Percentiles rank a stretch among this genome's conserved stretches.
Evolutionary conservation across 2,113 vertebrate species (phyloP).

Genomic region (Micronycteris hirsuta): DNA sequence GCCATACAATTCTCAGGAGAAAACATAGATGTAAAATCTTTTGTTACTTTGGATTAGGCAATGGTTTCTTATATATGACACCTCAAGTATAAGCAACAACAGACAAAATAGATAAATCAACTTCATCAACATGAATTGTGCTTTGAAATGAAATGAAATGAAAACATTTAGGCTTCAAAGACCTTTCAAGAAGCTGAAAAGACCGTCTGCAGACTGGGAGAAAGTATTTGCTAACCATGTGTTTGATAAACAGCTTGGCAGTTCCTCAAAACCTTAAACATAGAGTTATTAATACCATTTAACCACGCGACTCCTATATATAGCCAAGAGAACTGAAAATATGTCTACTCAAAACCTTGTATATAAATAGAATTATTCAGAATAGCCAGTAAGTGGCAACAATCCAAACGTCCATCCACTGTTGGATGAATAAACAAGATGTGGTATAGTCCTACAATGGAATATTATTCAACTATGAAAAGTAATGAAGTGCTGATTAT

Average conservation of each 20-base stretch:
- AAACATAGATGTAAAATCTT: constrained; percentile 4
- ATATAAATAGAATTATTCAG: not conserved
- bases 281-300: not conserved
- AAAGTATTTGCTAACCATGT: not conserved
- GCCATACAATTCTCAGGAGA: not conserved
- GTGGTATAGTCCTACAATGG: not conserved
- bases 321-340: not conserved
- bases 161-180: not conserved
- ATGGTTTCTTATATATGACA: not conserved
- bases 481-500: not conserved
- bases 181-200: not conserved
- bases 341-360: not conserved
- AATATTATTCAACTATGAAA: not conserved
- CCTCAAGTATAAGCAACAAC: not conserved
- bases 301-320: not conserved
- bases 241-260: constrained; percentile 3
- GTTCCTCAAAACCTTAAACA: not conserved
- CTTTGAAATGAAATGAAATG: not conserved
- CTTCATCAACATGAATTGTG: not conserved
- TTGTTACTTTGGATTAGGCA: not conserved
- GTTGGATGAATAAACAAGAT: not conserved
- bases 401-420: not conserved
- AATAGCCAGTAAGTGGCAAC: not conserved
- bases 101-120: not conserved
- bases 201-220: not conserved